Evolutionary conservation across 2,113 vertebrate species (phyloP), one percentile per base, ranked within the genome.

Genomic region (Seriola dumerili): DNA sequence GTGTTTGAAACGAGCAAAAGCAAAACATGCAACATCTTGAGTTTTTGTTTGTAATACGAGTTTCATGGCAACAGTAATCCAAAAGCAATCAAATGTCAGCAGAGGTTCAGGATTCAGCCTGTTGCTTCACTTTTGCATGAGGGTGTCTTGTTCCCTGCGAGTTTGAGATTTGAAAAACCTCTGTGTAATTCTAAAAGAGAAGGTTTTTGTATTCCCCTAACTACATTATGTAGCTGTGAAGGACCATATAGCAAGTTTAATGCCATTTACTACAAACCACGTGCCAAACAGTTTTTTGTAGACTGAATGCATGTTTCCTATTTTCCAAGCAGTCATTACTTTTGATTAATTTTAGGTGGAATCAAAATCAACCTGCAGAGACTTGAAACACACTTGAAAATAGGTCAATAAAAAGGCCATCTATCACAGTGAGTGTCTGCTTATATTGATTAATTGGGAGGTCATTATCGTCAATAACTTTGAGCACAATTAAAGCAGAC

Each of bases 21-120:
- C 50, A 55, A 68, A 81, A 69, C 72, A 29, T 46, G 71, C 66
- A 66, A n/a, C 59, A 68, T 78, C 63, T 78, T 71, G 70, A 71
- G 25, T 67, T 71, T 14, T 44, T 75, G 70, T 86, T 84, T 86
- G 77, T 75, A 73, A 80, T 74, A 48, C 1, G 19, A 48, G 78
- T 79, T 65, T 76, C 81, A 76, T 82, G 44, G 78, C 78, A 79
- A 69, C 88, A 65, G 44, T 81, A 73, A 85, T 85, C 85, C 75
- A 72, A 76, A 82, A 59, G 81, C 71, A 82, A 79, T 73, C 69
- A 66, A 61, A 80, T 19, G 69, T 67, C 32, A 75, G 77, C 65
- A 58, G 64, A 32, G 21, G n/a, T 63, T 84, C 80, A 71, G 76
- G 76, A 89, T 77, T 63, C 44, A 77, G 82, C 79, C 67, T 82